phyloP scores from a whole-genome alignment of 1,140 invertebrate species.

The Daktulosphaira vitifoliae region DNA sequence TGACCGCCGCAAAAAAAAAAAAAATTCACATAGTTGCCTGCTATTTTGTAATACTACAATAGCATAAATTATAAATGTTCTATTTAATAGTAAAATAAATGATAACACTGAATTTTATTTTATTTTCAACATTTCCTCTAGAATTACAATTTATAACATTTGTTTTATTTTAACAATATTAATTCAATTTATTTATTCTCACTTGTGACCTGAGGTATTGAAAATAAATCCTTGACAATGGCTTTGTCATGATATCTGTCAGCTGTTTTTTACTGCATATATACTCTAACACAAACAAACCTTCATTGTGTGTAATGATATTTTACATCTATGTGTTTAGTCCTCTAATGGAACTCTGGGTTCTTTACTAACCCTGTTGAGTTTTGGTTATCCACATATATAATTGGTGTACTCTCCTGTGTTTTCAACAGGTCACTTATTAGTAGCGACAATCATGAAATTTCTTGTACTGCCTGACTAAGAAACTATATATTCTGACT shows the following conservation, averaged over 20 bases:
- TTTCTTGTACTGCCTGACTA: conserved; percentile 13
- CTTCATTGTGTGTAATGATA: conserved; percentile 31
- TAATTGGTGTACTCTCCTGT: background rate
- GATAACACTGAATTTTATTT: too few relatives aligned
- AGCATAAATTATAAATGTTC: too few relatives aligned
- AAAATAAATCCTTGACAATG: conserved; percentile 26
- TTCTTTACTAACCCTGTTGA: conserved; percentile 35
- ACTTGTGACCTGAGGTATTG: conserved; percentile 19
- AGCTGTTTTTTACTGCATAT: conserved; percentile 31
- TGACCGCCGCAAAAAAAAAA: too few relatives aligned
- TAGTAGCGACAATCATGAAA: too few relatives aligned
- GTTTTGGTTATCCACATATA: conserved; percentile 36
- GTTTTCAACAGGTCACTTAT: conserved; percentile 9
- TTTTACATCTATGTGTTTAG: conserved; percentile 37
- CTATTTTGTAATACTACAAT: too few relatives aligned
- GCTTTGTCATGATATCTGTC: conserved; percentile 35
- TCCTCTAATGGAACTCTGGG: conserved; percentile 9
- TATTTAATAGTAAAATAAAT: too few relatives aligned
- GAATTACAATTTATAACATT: too few relatives aligned
- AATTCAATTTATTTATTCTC: too few relatives aligned
- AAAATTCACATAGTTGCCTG: too few relatives aligned
- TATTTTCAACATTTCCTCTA: too few relatives aligned
- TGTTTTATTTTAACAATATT: too few relatives aligned
- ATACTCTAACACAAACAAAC: conserved; percentile 33
- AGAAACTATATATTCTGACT: conserved; percentile 27